A percentile compares a stretch with the other conserved stretches of the same genome.
Evolutionary conservation across 2,113 vertebrate genomes (phyloP).

Genomic region (Eulemur macaco): DNA sequence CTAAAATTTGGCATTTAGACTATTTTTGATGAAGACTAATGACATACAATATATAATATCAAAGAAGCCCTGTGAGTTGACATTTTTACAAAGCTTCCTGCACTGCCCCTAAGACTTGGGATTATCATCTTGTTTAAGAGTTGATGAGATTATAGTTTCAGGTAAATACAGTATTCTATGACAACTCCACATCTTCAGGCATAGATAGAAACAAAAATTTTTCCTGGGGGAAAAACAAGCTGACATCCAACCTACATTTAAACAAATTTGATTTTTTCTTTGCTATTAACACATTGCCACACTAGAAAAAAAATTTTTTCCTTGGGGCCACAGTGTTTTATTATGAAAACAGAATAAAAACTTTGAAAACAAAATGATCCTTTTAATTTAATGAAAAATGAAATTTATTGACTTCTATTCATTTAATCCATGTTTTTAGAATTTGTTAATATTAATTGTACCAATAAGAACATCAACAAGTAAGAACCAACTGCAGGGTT

Average conservation of each 20-base stretch:
- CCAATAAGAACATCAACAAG: too few relatives aligned
- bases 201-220: conserved; percentile 5
- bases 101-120: neutral
- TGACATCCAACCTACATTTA: neutral
- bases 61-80: neutral
- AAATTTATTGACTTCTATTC: too few relatives aligned
- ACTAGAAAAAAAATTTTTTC: too few relatives aligned
- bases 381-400: too few relatives aligned
- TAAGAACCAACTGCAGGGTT: too few relatives aligned
- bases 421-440: too few relatives aligned
- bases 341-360: too few relatives aligned
- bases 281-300: neutral
- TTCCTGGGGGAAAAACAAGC: neutral
- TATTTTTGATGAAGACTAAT: conserved; percentile 16
- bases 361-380: too few relatives aligned
- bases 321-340: too few relatives aligned
- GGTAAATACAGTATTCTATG: neutral
- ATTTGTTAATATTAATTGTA: too few relatives aligned
- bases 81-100: neutral
- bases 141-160: conserved; percentile 11
- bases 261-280: conserved; percentile 1
- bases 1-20: neutral
- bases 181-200: neutral
- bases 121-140: conserved; percentile 24
- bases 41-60: neutral